Percentiles rank a stretch among this genome's conserved stretches.
Evolutionary conservation across 2,888 invertebrate species (phyloP).

Genomic region (Caenorhabditis japonica): DNA sequence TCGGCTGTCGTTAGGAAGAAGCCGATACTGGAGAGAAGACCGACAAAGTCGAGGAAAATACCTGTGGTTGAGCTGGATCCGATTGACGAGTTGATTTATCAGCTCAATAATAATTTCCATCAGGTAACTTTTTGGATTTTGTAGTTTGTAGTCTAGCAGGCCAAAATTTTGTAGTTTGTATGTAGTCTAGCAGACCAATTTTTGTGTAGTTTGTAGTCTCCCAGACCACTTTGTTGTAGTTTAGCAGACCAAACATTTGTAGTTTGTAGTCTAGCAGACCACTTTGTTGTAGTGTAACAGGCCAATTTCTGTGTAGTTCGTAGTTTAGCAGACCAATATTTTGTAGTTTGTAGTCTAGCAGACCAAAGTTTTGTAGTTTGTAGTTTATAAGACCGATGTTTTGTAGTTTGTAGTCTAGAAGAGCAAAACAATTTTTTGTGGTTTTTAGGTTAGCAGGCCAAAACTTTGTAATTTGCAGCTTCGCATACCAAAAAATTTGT

Average conservation of each 20-base stretch:
- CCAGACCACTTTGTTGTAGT: conserved; percentile 3
- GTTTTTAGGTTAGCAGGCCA: no score
- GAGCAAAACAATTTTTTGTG: no score
- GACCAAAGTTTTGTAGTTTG: no score
- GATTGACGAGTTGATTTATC: conserved; percentile 83
- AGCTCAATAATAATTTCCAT: conserved; percentile 80
- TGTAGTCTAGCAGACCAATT: not conserved
- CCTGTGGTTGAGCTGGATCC: conserved; percentile 88
- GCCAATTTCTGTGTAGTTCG: no score
- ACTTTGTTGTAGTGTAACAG: no score
- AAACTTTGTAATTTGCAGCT: no score
- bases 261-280: conserved; percentile 6
- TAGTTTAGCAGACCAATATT: no score
- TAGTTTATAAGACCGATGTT: no score
- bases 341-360: no score
- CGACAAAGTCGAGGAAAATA: conserved; percentile 76
- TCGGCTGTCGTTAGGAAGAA: conserved; percentile 40
- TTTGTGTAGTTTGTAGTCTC: not conserved
- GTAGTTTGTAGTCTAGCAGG: not conserved
- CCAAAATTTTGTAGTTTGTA: not conserved
- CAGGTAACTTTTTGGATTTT: conserved; percentile 78
- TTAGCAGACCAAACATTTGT: conserved; percentile 5
- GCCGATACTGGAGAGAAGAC: conserved; percentile 20
- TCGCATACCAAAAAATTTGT: no score
- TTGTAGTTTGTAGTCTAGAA: not conserved